Evolutionary conservation across 2,797 vertebrate genomes (phyloP).

Genomic region (Poecilia gillii): DNA sequence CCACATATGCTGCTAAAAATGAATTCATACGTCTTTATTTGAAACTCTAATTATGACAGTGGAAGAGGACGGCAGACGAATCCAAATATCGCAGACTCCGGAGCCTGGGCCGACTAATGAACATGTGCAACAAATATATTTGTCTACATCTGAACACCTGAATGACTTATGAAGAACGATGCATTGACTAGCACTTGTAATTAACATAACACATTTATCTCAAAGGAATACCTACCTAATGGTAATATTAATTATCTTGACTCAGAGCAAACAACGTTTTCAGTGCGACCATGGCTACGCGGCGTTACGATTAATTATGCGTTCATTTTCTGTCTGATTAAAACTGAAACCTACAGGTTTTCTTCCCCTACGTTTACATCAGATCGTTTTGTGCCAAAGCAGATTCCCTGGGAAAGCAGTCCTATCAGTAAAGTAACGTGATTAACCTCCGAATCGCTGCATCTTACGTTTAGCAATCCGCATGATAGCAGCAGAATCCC

Average conservation of each 20-base stretch:
- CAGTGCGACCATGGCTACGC: neutral
- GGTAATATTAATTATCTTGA: neutral
- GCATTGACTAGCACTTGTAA: neutral
- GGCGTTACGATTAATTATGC: conserved; percentile 7
- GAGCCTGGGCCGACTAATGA: neutral
- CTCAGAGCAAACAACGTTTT: neutral
- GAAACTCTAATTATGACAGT: neutral
- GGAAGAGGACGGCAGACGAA: neutral
- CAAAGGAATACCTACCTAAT: neutral
- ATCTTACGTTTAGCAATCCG: conserved; percentile 23
- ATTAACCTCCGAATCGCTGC: conserved; percentile 22
- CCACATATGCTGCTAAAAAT: neutral
- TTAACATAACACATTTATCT: neutral
- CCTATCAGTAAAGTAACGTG: conserved; percentile 42
- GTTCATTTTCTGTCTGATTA: conserved; percentile 28
- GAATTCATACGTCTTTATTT: neutral
- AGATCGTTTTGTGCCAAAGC: conserved; percentile 61
- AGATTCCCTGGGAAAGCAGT: conserved; percentile 55
- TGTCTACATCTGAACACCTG: neutral
- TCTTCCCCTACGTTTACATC: conserved; percentile 48
- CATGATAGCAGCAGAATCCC: conserved; percentile 41
- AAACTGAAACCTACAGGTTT: conserved; percentile 33
- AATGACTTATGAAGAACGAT: neutral
- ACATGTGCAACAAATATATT: neutral
- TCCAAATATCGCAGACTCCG: neutral